A percentile compares a stretch with the other conserved stretches of the same genome.
phyloP scores from a whole-genome alignment of 2,113 vertebrate genomes.

The Physeter macrocephalus region DNA sequence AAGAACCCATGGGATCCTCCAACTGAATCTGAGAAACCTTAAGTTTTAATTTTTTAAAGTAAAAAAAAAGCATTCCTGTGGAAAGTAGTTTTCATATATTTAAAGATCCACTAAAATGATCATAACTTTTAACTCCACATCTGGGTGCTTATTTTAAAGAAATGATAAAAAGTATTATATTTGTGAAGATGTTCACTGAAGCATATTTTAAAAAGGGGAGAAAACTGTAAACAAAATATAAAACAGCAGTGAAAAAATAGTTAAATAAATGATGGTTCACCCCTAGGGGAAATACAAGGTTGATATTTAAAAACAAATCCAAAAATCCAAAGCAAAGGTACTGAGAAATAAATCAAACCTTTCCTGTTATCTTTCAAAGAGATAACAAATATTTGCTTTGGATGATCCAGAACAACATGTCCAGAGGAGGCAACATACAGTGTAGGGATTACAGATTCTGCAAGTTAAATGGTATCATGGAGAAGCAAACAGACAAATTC shows the following conservation, averaged over 20 bases:
- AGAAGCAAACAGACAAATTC: not conserved
- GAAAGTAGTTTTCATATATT: not conserved
- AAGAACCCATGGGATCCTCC: not conserved
- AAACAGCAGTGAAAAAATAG: not conserved
- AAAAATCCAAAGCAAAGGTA: not conserved
- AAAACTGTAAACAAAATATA: not conserved
- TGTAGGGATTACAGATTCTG: not conserved
- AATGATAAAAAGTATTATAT: not conserved
- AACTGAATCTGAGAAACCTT: not conserved
- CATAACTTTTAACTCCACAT: not conserved
- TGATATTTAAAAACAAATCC: not conserved
- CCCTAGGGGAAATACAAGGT: not conserved
- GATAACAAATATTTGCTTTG: not conserved
- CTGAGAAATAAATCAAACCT: not conserved
- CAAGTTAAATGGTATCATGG: not conserved
- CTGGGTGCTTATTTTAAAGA: not conserved
- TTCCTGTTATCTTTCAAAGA: not conserved
- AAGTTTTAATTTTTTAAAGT: not conserved
- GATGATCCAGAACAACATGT: not conserved
- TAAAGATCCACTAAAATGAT: not conserved
- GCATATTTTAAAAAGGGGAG: not conserved
- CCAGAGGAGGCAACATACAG: not conserved
- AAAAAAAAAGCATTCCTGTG: not conserved
- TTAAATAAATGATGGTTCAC: not conserved
- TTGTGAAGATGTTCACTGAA: not conserved